A percentile compares a stretch with the other conserved stretches of the same genome.
Conservation (phyloP, 2,797 vertebrate genomes). For the Callimico goeldii region DNA sequence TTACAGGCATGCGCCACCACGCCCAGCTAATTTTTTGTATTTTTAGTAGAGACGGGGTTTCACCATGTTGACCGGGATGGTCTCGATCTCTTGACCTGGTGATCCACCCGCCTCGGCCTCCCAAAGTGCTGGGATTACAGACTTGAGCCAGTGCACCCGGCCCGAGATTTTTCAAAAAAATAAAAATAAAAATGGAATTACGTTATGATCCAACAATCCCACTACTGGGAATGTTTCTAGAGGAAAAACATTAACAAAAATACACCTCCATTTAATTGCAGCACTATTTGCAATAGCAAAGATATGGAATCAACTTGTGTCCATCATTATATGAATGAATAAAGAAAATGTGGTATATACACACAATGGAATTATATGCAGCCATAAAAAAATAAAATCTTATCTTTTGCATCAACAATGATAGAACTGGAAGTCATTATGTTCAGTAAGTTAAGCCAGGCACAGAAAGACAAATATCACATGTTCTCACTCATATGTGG, state of each 20-base stretch:
- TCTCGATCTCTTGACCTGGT: too few relatives aligned
- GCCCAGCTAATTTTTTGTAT: too few relatives aligned
- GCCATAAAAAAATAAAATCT: neutral
- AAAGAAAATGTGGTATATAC: neutral
- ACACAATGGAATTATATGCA: accelerated
- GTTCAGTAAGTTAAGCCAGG: neutral
- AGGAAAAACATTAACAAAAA: neutral
- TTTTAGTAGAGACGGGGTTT: too few relatives aligned
- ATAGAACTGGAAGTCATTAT: neutral
- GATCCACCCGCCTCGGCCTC: too few relatives aligned
- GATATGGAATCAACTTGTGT: neutral
- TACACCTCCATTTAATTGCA: neutral
- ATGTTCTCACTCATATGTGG: neutral
- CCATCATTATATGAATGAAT: neutral
- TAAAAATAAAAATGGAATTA: neutral
- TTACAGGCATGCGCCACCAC: too few relatives aligned
- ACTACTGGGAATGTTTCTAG: neutral
- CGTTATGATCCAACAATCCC: neutral
- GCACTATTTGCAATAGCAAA: neutral
- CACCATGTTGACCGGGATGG: too few relatives aligned
- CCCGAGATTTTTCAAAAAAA: neutral
- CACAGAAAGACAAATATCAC: neutral
- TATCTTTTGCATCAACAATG: neutral
- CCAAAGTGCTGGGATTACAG: too few relatives aligned
- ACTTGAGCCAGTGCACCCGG: too few relatives aligned